Evolutionary conservation across 2,113 vertebrate genomes (phyloP).

Genomic region (Myrmophylax atrothorax): DNA sequence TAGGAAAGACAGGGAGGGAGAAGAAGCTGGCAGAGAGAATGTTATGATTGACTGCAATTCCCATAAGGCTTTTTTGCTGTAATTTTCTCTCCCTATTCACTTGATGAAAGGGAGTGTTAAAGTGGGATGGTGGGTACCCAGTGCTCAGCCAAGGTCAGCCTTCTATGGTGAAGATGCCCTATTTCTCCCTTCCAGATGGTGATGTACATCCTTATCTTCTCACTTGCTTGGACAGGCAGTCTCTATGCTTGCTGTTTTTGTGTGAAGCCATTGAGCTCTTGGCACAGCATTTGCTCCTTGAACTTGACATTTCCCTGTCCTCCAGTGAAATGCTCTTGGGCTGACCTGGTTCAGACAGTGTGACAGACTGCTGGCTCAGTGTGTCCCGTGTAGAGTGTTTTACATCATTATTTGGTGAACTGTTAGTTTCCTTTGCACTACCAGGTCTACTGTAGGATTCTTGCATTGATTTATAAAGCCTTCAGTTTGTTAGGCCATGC

Average conservation of each 20-base stretch:
- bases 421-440: not conserved
- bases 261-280: not conserved
- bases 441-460: not conserved
- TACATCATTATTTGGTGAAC: constrained; percentile 19
- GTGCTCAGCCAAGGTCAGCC: not conserved
- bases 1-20: not conserved
- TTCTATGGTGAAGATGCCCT: not conserved
- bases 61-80: fast-evolving
- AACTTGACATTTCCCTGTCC: constrained; percentile 25
- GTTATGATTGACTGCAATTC: too few species aligned
- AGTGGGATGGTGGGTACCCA: not conserved
- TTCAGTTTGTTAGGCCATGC: constrained; percentile 36
- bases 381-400: not conserved
- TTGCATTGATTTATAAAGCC: constrained; percentile 51
- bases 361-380: not conserved
- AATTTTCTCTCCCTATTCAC: not conserved
- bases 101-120: not conserved
- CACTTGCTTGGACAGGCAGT: not conserved
- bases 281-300: not conserved
- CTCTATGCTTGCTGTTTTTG: not conserved
- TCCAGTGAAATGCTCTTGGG: not conserved
- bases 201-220: not conserved
- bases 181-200: not conserved
- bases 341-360: not conserved
- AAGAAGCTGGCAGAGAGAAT: not conserved